Evolutionary conservation across 2,113 vertebrate genomes (phyloP).

Genomic region (Clarias batrachus): DNA sequence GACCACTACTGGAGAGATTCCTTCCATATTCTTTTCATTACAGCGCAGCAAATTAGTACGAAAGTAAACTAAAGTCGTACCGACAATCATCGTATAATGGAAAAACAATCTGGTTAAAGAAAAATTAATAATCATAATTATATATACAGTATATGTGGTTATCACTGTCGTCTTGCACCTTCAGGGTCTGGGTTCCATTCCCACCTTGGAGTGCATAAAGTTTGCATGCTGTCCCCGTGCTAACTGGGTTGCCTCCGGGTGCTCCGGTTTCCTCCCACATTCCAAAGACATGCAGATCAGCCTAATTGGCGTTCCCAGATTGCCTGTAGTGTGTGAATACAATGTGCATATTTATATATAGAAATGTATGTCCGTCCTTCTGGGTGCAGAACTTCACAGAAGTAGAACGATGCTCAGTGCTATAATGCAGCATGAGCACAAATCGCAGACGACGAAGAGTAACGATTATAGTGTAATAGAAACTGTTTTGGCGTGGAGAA

Average conservation of each 20-base stretch:
- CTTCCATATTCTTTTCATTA: neutral
- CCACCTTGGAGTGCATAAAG: too few species aligned
- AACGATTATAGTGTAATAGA: constrained; percentile 15
- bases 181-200: too few species aligned
- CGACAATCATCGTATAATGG: neutral
- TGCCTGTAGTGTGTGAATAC: too few species aligned
- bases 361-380: too few species aligned
- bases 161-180: too few species aligned
- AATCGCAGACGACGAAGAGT: neutral
- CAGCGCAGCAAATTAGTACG: neutral
- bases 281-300: too few species aligned
- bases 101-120: neutral
- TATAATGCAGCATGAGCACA: neutral
- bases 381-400: neutral
- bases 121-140: neutral
- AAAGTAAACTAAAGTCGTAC: neutral
- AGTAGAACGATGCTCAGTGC: neutral
- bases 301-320: too few species aligned
- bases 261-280: too few species aligned
- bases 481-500: constrained; percentile 35
- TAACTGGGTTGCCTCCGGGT: too few species aligned
- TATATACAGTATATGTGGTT: too few species aligned
- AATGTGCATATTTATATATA: too few species aligned
- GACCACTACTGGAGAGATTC: neutral
- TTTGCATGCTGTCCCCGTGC: too few species aligned